Percentiles rank a stretch among this genome's conserved stretches.
Conservation (phyloP, 2,888 invertebrate species). For the Cyrtodaria siliqua region DNA sequence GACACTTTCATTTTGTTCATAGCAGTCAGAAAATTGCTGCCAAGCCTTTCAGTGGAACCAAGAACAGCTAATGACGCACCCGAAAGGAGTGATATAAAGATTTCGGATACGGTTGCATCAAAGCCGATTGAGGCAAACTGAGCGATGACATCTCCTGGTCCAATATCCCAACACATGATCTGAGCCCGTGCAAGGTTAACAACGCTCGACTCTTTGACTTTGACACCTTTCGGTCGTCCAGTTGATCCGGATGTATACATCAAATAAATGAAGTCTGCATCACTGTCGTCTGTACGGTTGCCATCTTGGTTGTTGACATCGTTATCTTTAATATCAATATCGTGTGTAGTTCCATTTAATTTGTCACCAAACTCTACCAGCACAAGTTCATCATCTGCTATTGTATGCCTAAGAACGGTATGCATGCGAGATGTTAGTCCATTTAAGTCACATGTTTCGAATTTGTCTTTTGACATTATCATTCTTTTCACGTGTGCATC, state of each 20-base stretch:
- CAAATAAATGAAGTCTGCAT: conserved; percentile 85
- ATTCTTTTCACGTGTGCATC: conserved; percentile 66
- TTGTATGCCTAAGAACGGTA: conserved; percentile 27
- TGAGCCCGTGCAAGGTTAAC: conserved; percentile 94
- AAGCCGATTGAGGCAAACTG: conserved; percentile 97
- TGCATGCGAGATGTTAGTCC: conserved; percentile 36
- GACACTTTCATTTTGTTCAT: conserved; percentile 89
- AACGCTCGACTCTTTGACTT: conserved; percentile 91
- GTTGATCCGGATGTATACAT: conserved; percentile 96
- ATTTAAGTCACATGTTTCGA: conserved; percentile 30
- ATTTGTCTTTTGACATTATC: conserved; percentile 53
- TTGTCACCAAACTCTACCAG: conserved; percentile 48
- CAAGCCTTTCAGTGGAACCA: conserved; percentile 91
- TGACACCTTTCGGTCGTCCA: conserved; percentile 94
- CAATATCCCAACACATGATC: conserved; percentile 93
- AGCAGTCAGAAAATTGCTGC: conserved; percentile 90
- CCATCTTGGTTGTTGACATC: too few relatives aligned
- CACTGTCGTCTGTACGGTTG: not conserved
- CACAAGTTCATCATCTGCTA: conserved; percentile 40
- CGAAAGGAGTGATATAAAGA: conserved; percentile 94
- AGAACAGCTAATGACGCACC: conserved; percentile 92
- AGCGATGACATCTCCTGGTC: conserved; percentile 90
- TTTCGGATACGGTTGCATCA: conserved; percentile 95
- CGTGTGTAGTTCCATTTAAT: too few relatives aligned
- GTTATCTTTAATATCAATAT: too few relatives aligned